phyloP scores from a whole-genome alignment of 2,797 vertebrate genomes.

The Typhlichthys eigenmanni region DNA sequence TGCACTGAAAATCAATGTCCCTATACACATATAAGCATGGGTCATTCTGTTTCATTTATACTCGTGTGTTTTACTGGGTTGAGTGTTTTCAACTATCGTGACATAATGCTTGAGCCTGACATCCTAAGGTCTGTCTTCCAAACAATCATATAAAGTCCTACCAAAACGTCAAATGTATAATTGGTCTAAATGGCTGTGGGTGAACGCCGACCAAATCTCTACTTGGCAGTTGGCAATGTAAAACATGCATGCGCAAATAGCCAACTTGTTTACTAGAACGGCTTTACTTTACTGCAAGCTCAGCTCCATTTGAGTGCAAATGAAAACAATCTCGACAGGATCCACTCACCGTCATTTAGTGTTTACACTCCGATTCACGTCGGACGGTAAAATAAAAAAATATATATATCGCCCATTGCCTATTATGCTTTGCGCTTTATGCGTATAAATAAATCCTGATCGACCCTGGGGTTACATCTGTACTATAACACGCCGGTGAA shows the following conservation, averaged over 20 bases:
- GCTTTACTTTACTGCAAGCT: slow-evolving; percentile 3
- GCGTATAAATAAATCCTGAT: slow-evolving; percentile 44
- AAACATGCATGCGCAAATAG: slow-evolving; percentile 45
- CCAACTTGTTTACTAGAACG: not conserved
- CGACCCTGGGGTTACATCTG: slow-evolving; percentile 11
- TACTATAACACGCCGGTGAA: not conserved
- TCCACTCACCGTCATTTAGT: not conserved
- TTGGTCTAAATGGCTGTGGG: slow-evolving; percentile 26
- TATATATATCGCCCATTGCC: not conserved
- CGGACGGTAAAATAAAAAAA: not conserved
- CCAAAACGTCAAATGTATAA: no score
- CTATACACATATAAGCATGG: no score
- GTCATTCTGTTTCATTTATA: no score
- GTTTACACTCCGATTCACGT: not conserved
- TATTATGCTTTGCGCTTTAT: slow-evolving; percentile 44
- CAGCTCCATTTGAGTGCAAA: not conserved
- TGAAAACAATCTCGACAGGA: slow-evolving; percentile 14
- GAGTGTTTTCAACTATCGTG: not conserved
- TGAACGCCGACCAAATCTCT: slow-evolving; percentile 1
- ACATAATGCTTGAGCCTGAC: no score
- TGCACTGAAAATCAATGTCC: no score
- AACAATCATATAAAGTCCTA: not conserved
- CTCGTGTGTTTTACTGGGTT: no score
- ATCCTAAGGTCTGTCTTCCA: not conserved
- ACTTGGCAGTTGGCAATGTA: slow-evolving; percentile 29